phyloP scores from a whole-genome alignment of 2,113 vertebrate genomes.

The Cinclus mexicanus region DNA sequence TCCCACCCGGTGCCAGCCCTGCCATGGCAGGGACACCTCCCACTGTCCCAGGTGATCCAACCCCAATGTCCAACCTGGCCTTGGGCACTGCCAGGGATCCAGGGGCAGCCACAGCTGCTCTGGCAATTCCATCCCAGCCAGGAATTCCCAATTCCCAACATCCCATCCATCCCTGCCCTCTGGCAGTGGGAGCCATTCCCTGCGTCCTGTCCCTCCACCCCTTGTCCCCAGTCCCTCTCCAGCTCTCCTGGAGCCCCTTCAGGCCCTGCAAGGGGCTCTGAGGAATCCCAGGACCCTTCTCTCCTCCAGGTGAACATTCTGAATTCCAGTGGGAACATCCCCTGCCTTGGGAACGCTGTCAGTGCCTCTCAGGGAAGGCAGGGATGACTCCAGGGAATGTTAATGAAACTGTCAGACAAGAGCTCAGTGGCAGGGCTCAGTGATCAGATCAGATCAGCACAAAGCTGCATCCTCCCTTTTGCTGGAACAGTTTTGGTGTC shows the following conservation, averaged over 20 bases:
- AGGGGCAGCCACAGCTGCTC: not conserved
- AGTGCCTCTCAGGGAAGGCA: not conserved
- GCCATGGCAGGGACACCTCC: not conserved
- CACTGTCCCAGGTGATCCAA: not conserved
- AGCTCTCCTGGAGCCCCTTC: not conserved
- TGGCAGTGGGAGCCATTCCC: not conserved
- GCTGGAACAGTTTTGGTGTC: not conserved
- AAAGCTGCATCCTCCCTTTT: no score
- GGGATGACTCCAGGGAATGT: not conserved
- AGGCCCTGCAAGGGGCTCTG: not conserved
- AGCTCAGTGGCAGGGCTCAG: not conserved
- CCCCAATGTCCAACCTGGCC: not conserved
- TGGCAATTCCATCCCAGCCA: not conserved
- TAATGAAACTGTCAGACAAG: accelerated
- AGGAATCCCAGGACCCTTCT: accelerated
- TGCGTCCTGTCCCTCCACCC: no score
- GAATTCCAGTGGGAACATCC: not conserved
- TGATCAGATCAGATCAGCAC: not conserved
- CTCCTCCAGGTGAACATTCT: accelerated
- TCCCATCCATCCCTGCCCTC: not conserved
- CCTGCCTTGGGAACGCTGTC: not conserved
- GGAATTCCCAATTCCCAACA: not conserved
- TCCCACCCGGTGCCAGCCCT: accelerated
- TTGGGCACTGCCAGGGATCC: not conserved
- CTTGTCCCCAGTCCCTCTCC: not conserved